Evolutionary conservation across 2,888 invertebrate genomes (phyloP), one percentile per base, ranked within the genome.

Genomic region (Leptothorax acervorum): DNA sequence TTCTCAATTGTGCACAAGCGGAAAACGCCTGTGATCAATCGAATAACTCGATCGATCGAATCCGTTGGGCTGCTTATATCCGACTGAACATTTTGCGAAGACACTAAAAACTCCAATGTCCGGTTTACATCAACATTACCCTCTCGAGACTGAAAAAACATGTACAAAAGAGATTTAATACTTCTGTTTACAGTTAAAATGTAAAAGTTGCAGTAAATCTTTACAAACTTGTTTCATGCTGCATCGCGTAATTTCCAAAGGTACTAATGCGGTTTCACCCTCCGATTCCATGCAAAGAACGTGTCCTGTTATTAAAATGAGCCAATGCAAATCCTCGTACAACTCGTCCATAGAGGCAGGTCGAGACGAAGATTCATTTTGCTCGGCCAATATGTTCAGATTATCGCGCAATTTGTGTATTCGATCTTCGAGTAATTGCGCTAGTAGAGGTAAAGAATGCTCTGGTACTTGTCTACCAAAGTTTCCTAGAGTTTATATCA

Each of bases 311-410:
- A 99, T 96, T 92, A 99, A 96, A 42, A 98, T 95, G 45, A 98
- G 96, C 99, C 99, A 99, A 94, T 99, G 98, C 35, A 99, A 95
- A 95, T 99, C 98, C 95, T 99, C 99, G 93, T 98, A 98, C 51
- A 98, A 95, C 73, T 95, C 96, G 84, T 96, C 96, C 45, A 98
- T 93, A 79, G 96, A 95, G 35, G 94, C 94, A 0, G 89, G 78
- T 42, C 82, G 87, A 0, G 91, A 86, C 18, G 82, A 82, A 3
- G 89, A 62, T 68, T 92, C 87, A 28, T 86, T 86, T 66, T 91
- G 91, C 42, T 85, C 88, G 0, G 92, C 90, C n/a, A 94, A 63
- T 73, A 89, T 90, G 71, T 93, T 94, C 51, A 96, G 93, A 71
- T 95, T 95, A 3, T 95, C 94, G 78, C 95, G 95, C 55, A 96